Percentiles rank a stretch among this genome's conserved stretches.
Evolutionary conservation across 2,888 invertebrate species (phyloP).

Genomic region (Ctena decussata): DNA sequence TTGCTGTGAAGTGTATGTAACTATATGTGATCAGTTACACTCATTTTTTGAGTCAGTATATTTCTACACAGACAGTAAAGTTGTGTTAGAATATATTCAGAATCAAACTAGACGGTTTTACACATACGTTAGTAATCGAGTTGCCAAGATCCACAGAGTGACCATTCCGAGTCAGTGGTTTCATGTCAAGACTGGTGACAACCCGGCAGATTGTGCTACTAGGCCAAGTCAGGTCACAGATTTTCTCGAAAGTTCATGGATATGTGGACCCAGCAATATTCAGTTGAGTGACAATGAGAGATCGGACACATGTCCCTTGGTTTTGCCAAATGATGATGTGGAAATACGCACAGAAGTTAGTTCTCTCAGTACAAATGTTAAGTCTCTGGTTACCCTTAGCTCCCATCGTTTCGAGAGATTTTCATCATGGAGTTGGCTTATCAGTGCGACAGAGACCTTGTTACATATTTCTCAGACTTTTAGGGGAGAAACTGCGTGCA

Average conservation of each 20-base stretch:
- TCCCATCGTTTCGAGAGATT: slow-evolving; percentile 44
- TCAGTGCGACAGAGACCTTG: slow-evolving; percentile 12
- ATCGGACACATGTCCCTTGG: slow-evolving; percentile 17
- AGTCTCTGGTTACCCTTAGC: neutral
- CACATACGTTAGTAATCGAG: slow-evolving; percentile 61
- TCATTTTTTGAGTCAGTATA: neutral
- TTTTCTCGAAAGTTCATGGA: slow-evolving; percentile 41
- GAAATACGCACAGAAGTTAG: slow-evolving; percentile 38
- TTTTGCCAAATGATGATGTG: slow-evolving; percentile 30
- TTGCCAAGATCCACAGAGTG: slow-evolving; percentile 33
- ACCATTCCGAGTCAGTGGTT: slow-evolving; percentile 57
- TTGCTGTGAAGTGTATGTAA: slow-evolving; percentile 53
- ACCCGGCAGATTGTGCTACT: slow-evolving; percentile 62
- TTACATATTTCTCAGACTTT: neutral
- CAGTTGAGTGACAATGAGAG: neutral
- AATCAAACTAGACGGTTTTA: slow-evolving; percentile 59
- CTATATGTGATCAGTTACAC: slow-evolving; percentile 32
- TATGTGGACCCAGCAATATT: slow-evolving; percentile 33
- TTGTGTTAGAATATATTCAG: slow-evolving; percentile 57
- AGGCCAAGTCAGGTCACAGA: slow-evolving; percentile 16
- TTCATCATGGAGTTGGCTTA: slow-evolving; percentile 47
- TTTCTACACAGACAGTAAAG: too few relatives aligned
- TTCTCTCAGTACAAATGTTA: neutral
- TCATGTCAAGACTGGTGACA: slow-evolving; percentile 39
- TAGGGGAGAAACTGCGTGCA: neutral